A percentile compares a stretch with the other conserved stretches of the same genome.
Evolutionary conservation across 2,797 vertebrate species (phyloP).

Genomic region (Rhincodon typus): DNA sequence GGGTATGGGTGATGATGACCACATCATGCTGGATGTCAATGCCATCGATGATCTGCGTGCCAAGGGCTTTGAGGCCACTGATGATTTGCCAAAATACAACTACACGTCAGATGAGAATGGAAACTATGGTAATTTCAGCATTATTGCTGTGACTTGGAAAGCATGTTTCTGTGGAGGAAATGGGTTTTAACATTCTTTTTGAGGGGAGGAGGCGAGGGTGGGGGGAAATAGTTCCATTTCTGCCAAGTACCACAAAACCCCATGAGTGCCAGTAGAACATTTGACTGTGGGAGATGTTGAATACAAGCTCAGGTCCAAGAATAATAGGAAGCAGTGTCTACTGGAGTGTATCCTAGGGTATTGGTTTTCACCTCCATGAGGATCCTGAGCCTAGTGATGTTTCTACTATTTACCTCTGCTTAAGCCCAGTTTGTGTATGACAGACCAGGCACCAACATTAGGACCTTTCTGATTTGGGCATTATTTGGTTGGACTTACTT

Average conservation of each 20-base stretch:
- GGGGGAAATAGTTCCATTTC: neutral
- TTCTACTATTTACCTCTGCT: neutral
- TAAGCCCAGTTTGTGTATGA: neutral
- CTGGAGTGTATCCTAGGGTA: neutral
- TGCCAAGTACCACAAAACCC: no score
- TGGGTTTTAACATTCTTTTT: neutral
- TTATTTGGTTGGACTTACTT: neutral
- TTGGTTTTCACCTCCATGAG: neutral
- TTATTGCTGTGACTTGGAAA: neutral
- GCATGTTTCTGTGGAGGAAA: neutral
- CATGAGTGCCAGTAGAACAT: neutral
- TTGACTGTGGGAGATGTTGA: neutral
- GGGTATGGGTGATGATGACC: slow-evolving; percentile 77
- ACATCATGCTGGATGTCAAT: slow-evolving; percentile 96
- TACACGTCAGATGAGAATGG: slow-evolving; percentile 67
- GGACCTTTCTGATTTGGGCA: neutral
- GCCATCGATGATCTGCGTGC: slow-evolving; percentile 89
- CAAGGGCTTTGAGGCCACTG: slow-evolving; percentile 64
- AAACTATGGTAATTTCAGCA: slow-evolving; percentile 64
- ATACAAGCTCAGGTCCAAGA: neutral
- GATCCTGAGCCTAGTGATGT: neutral
- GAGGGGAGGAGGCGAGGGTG: no score
- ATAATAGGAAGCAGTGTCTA: neutral
- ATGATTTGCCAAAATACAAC: slow-evolving; percentile 79
- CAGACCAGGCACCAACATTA: neutral